Conservation (phyloP, 2,113 vertebrate species). For the Bungarus multicinctus region DNA sequence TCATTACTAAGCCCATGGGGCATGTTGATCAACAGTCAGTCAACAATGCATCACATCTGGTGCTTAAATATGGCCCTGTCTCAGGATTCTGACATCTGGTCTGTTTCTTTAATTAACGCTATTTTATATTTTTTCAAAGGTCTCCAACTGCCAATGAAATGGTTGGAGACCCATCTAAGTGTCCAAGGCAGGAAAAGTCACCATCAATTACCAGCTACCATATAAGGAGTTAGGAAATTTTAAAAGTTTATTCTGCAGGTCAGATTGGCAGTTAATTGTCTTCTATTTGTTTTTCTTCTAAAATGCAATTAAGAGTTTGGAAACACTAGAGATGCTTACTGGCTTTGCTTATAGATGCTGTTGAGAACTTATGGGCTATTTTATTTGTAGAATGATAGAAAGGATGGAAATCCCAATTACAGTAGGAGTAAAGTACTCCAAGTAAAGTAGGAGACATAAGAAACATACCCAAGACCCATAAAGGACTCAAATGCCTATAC, state of each 20-base stretch:
- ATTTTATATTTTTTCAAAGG: constrained; percentile 10
- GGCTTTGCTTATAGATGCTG: neutral
- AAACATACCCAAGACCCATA: neutral
- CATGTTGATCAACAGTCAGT: constrained; percentile 7
- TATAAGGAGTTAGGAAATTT: neutral
- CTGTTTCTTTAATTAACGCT: constrained; percentile 13
- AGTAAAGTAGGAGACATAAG: neutral
- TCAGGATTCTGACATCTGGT: constrained; percentile 27
- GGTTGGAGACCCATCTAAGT: neutral
- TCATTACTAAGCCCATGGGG: constrained; percentile 31
- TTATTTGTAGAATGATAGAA: neutral
- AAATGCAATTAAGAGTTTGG: neutral
- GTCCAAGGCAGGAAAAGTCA: neutral
- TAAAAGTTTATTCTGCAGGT: neutral
- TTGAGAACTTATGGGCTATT: neutral
- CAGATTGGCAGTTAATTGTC: neutral
- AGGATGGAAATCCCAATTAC: neutral
- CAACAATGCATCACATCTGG: constrained; percentile 32
- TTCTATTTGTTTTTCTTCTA: neutral
- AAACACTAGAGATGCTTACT: neutral
- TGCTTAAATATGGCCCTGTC: constrained; percentile 26
- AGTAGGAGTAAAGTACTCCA: neutral
- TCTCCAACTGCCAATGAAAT: neutral
- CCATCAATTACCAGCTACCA: neutral
- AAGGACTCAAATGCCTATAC: neutral